A percentile compares a stretch with the other conserved stretches of the same genome.
Conservation (phyloP, 2,797 vertebrate species). For the Galaxias olidus region DNA sequence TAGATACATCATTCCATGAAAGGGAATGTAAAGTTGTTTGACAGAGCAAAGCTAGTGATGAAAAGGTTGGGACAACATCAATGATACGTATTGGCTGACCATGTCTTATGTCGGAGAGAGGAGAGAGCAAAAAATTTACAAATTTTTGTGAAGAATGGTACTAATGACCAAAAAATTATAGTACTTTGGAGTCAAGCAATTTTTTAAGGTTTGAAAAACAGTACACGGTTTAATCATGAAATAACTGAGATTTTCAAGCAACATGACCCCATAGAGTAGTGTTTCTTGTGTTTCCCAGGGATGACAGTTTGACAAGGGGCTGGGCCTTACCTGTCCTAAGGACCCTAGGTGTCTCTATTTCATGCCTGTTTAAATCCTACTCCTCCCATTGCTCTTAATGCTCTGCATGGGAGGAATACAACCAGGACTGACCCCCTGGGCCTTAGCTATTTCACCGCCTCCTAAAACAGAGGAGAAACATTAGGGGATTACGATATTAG, state of each 20-base stretch:
- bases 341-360: conserved; percentile 53
- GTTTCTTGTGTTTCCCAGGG: background rate
- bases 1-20: conserved; percentile 29
- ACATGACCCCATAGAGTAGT: background rate
- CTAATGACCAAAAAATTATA: no score
- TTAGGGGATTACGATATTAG: conserved; percentile 77
- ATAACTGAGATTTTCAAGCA: no score
- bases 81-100: conserved; percentile 8
- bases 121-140: no score
- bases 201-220: no score
- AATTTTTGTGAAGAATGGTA: no score
- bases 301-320: conserved; percentile 17
- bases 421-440: conserved; percentile 56
- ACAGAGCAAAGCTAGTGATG: conserved; percentile 29
- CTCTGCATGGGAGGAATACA: conserved; percentile 80
- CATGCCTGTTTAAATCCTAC: conserved; percentile 71
- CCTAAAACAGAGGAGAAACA: conserved; percentile 81
- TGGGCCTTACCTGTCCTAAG: conserved; percentile 24
- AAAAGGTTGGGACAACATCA: conserved; percentile 32
- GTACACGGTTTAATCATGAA: no score
- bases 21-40: conserved; percentile 18
- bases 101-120: background rate
- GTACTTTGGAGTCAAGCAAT: no score
- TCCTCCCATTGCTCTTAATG: conserved; percentile 72
- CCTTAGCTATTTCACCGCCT: conserved; percentile 69